Evolutionary conservation across 2,113 vertebrate genomes (phyloP).

Genomic region (Furnarius figulus): DNA sequence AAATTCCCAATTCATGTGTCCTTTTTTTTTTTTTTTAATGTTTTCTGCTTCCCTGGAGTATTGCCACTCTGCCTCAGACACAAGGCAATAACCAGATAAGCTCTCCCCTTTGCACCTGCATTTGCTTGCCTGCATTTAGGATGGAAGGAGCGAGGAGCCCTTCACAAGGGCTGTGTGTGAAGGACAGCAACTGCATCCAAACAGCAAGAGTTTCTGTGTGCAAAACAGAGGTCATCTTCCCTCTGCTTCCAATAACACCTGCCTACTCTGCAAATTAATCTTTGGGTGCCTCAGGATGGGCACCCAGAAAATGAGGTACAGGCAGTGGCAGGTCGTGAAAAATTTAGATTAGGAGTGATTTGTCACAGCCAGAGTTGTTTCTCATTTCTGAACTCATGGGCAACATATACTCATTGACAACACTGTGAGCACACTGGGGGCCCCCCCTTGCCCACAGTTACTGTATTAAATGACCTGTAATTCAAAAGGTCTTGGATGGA

Average conservation of each 20-base stretch:
- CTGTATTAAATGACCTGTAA: slow-evolving; percentile 27
- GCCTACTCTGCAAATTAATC: neutral
- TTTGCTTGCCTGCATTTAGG: neutral
- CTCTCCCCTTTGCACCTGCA: neutral
- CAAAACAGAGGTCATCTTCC: neutral
- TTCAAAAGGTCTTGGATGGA: neutral
- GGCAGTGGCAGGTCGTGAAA: neutral
- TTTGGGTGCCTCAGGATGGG: neutral
- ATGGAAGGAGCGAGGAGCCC: neutral
- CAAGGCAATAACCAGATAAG: neutral
- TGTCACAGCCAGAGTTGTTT: neutral
- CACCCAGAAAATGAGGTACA: slow-evolving; percentile 3
- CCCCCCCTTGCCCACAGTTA: neutral
- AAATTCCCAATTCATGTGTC: neutral
- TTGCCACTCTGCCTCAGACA: neutral
- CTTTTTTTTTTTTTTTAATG: neutral
- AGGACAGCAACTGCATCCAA: neutral
- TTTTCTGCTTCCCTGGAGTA: neutral
- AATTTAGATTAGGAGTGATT: slow-evolving; percentile 12
- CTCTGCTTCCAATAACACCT: neutral
- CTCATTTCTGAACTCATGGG: neutral
- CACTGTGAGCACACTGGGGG: neutral
- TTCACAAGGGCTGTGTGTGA: neutral
- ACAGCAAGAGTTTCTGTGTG: fast-evolving
- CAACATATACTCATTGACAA: slow-evolving; percentile 10